Evolutionary conservation across 1,140 invertebrate genomes (phyloP).

Genomic region (Pseudomyrmex flavicornis): DNA sequence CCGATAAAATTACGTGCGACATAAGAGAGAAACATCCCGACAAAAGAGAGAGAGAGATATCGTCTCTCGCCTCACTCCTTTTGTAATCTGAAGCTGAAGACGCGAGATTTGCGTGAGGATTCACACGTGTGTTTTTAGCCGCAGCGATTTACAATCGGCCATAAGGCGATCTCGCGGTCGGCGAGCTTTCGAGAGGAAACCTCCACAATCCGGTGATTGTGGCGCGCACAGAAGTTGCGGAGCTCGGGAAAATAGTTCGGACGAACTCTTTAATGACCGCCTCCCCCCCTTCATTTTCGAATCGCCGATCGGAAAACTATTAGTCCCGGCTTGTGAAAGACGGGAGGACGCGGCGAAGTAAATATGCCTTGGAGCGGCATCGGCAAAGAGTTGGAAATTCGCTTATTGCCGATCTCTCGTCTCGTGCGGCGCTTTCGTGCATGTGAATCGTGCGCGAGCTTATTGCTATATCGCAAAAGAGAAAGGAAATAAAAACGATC

Average conservation of each 20-base stretch:
- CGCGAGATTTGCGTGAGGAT: slow-evolving; percentile 2
- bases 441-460: slow-evolving; percentile 35
- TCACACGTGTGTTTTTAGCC: slow-evolving; percentile 25
- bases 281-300: slow-evolving; percentile 70
- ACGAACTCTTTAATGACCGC: slow-evolving; percentile 65
- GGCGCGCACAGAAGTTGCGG: slow-evolving; percentile 52
- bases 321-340: slow-evolving; percentile 49
- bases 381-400: slow-evolving; percentile 31
- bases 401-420: slow-evolving; percentile 42
- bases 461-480: slow-evolving; percentile 14
- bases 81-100: not conserved
- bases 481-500: slow-evolving; percentile 9
- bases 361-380: slow-evolving; percentile 9
- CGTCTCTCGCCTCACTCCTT: not conserved
- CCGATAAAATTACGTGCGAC: not conserved
- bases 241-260: slow-evolving; percentile 68
- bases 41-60: not conserved
- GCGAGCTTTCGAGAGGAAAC: slow-evolving; percentile 20
- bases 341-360: slow-evolving; percentile 31
- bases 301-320: slow-evolving; percentile 63
- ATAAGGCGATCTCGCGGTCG: slow-evolving; percentile 53
- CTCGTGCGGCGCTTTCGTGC: not conserved
- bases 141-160: slow-evolving; percentile 34
- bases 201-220: slow-evolving; percentile 4
- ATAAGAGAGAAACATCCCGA: not conserved